Evolutionary conservation across 2,797 vertebrate species (phyloP).

Genomic region (Chaetophractus vellerosus): DNA sequence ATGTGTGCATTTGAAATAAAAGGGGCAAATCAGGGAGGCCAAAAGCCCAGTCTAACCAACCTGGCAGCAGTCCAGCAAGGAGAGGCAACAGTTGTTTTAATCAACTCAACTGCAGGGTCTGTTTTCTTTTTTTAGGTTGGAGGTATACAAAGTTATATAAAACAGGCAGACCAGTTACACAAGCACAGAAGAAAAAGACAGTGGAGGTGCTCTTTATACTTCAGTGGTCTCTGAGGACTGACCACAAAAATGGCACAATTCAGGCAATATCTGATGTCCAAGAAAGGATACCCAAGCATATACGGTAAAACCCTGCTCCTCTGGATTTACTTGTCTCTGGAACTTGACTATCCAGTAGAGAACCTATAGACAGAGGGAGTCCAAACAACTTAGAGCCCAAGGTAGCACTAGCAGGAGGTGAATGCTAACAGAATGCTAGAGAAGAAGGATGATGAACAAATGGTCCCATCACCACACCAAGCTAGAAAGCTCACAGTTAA

Average conservation of each 20-base stretch:
- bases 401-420: neutral
- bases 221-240: neutral
- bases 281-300: neutral
- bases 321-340: constrained; percentile 7
- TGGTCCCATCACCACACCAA: neutral
- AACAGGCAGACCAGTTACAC: neutral
- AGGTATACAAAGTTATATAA: neutral
- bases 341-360: neutral
- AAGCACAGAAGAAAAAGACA: neutral
- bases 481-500: neutral
- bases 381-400: neutral
- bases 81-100: neutral
- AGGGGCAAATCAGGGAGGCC: neutral
- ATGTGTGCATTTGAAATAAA: neutral
- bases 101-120: neutral
- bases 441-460: neutral
- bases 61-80: neutral
- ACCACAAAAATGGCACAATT: neutral
- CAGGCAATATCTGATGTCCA: neutral
- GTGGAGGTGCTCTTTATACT: neutral
- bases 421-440: neutral
- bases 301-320: neutral
- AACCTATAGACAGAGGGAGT: neutral
- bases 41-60: neutral
- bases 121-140: neutral